Percentiles rank a stretch among this genome's conserved stretches.
Conservation (phyloP, 2,113 vertebrate species). For the Malurus alboscapulatus region DNA sequence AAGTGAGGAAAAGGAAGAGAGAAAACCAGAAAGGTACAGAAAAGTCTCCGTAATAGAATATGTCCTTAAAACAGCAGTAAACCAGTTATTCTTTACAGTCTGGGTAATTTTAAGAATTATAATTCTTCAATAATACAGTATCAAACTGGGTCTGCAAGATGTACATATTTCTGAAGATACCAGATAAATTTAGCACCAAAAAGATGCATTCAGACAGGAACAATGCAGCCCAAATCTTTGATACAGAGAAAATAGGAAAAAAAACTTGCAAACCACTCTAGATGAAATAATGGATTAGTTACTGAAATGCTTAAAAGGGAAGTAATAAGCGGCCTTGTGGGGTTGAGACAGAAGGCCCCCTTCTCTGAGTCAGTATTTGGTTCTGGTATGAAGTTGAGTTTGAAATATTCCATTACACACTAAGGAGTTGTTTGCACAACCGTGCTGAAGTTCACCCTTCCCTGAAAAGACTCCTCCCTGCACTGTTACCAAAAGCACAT, state of each 20-base stretch:
- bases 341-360: neutral
- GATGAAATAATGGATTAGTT: neutral
- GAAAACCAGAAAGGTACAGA: neutral
- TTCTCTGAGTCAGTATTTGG: neutral
- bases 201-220: neutral
- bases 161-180: neutral
- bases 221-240: rapidly evolving
- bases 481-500: neutral
- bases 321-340: neutral
- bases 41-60: neutral
- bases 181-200: neutral
- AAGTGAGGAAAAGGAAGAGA: neutral
- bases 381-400: neutral
- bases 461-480: neutral
- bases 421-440: neutral
- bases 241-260: neutral
- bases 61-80: neutral
- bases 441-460: neutral
- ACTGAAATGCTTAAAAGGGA: neutral
- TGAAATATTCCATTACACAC: neutral
- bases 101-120: neutral
- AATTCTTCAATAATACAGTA: neutral
- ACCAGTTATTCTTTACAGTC: neutral
- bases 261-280: neutral
- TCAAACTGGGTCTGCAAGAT: neutral